A percentile compares a stretch with the other conserved stretches of the same genome.
phyloP scores from a whole-genome alignment of 2,113 vertebrate species.

The Acrocephalus kingi region DNA sequence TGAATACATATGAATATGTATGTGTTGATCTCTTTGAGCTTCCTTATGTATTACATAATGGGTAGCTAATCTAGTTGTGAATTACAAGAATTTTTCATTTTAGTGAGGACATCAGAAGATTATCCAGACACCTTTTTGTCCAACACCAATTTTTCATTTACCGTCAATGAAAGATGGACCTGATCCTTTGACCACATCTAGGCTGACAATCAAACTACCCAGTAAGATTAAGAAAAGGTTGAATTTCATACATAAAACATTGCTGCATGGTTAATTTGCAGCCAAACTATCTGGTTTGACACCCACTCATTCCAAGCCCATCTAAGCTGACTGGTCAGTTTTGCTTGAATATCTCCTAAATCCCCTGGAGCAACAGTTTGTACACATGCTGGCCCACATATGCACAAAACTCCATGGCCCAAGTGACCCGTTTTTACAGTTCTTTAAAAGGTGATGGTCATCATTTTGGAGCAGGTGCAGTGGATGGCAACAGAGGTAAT shows the following conservation, averaged over 20 bases:
- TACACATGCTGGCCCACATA: not conserved
- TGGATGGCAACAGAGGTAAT: not conserved
- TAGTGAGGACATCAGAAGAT: not conserved
- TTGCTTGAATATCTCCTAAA: not conserved
- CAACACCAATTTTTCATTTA: not conserved
- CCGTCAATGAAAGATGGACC: not conserved
- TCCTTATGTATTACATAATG: not conserved
- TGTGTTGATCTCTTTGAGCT: not conserved
- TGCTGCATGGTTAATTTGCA: not conserved
- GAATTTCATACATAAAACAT: not conserved
- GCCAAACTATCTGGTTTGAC: not conserved
- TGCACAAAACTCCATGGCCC: not conserved
- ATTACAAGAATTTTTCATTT: not conserved
- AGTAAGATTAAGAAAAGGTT: not conserved
- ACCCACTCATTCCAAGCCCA: not conserved
- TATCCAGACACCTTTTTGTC: not conserved
- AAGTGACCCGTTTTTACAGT: not conserved
- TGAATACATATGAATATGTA: slow-evolving; percentile 33
- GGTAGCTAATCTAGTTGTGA: not conserved
- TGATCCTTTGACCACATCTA: not conserved
- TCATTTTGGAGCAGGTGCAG: not conserved
- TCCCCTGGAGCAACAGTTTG: not conserved
- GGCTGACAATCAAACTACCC: not conserved
- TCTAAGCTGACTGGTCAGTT: not conserved
- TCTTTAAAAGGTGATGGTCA: not conserved